Evolutionary conservation across 2,888 invertebrate genomes (phyloP).

Genomic region (Crossocerus cetratus): DNA sequence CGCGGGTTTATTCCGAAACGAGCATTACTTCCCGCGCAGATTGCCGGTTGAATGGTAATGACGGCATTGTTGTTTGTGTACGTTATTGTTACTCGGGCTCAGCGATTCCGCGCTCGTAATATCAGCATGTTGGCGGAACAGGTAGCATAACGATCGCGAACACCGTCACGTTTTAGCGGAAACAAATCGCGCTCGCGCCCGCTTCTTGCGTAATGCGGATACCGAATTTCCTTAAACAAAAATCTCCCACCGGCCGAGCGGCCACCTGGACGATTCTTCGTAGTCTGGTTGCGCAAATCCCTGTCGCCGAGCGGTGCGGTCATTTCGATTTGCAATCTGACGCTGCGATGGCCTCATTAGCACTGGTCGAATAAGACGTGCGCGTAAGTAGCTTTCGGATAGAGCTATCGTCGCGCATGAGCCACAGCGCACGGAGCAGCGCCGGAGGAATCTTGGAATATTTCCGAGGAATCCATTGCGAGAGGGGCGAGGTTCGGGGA

Average conservation of each 20-base stretch:
- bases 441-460: background rate
- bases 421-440: background rate
- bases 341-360: too few relatives aligned
- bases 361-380: too few relatives aligned
- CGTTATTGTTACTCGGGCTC: slow-evolving; percentile 55
- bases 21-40: background rate
- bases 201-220: slow-evolving; percentile 28
- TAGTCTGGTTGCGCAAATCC: too few relatives aligned
- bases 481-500: background rate
- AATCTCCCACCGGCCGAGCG: background rate
- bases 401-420: too few relatives aligned
- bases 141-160: slow-evolving; percentile 29
- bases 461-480: background rate
- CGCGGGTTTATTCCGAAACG: background rate
- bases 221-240: slow-evolving; percentile 20
- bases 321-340: too few relatives aligned
- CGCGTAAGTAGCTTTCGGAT: too few relatives aligned
- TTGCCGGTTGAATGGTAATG: background rate
- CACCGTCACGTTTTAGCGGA: slow-evolving; percentile 42
- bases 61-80: slow-evolving; percentile 8
- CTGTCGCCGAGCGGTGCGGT: too few relatives aligned
- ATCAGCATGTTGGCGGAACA: slow-evolving; percentile 45
- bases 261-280: too few relatives aligned
- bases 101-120: slow-evolving; percentile 54
- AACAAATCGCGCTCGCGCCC: slow-evolving; percentile 40